Evolutionary conservation across 1,140 invertebrate species (phyloP), one percentile per base, ranked within the genome.

Genomic region (Hyles vespertilio): DNA sequence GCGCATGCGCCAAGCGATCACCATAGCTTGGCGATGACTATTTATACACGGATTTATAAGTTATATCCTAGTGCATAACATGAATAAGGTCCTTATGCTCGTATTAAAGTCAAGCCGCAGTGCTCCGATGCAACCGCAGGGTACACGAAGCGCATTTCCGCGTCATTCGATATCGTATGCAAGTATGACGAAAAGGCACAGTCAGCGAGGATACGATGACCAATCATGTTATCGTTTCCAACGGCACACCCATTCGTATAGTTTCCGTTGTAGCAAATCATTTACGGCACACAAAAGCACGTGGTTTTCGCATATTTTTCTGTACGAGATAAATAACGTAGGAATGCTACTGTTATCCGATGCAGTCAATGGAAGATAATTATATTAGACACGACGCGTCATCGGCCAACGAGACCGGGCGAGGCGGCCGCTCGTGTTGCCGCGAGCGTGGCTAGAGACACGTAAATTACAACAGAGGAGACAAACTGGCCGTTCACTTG

Each of bases 311-410:
- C 56, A 66, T 63, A 61, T 58, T 44, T 64, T 72, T 65, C 64
- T 63, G 58, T 67, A 66, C 63, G 55, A 78, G 51, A 61, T 63
- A 70, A 79, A 78, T 72, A 74, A 72, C 56, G 69, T 62, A n/a
- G 45, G 58, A 69, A 67, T 70, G 66, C 57, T 63, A 65, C 63
- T 68, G 55, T 49, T 47, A 55, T 50, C 63, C 56, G 51, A 61
- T 57, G 67, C 65, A 70, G 70, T 77, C 75, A 84, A 83, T 78
- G 73, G 71, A 56, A 72, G 72, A 71, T 79, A 79, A 81, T 81
- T 80, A 72, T 72, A 72, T 71, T 62, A 61, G 66, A 67, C 63
- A 59, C 59, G 63, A 74, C 67, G 72, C 71, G 69, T 79, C 76
- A 73, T 63, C 59, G 65, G 51, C 57, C 59, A 65, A 51, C 45